Evolutionary conservation across 1,140 invertebrate species (phyloP).

Genomic region (Drosophila watanabei): DNA sequence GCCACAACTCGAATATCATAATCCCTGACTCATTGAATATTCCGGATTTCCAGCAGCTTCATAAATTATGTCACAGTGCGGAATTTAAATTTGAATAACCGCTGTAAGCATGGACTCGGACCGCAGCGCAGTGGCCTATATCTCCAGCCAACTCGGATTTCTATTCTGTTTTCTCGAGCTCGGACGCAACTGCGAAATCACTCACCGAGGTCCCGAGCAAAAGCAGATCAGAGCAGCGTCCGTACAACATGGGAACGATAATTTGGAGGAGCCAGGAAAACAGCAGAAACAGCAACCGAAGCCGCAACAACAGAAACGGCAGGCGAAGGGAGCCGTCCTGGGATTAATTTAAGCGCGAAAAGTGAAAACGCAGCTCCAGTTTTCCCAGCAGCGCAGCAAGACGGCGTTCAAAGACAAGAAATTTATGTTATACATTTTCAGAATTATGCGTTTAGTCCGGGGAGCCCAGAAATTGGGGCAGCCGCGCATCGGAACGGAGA

Average conservation of each 20-base stretch:
- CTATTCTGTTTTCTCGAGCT: neutral
- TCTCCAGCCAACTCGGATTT: slow-evolving; percentile 19
- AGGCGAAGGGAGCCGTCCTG: slow-evolving; percentile 47
- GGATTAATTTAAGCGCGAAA: slow-evolving; percentile 73
- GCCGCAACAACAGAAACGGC: slow-evolving; percentile 12
- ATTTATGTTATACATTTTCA: slow-evolving; percentile 67
- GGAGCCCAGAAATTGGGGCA: slow-evolving; percentile 53
- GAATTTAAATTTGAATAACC: slow-evolving; percentile 1
- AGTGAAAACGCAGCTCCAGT: slow-evolving; percentile 64
- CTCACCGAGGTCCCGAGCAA: slow-evolving; percentile 4
- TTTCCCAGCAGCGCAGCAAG: slow-evolving; percentile 23
- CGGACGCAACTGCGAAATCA: slow-evolving; percentile 24
- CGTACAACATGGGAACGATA: slow-evolving; percentile 71
- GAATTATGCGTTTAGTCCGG: slow-evolving; percentile 67
- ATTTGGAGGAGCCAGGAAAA: slow-evolving; percentile 45
- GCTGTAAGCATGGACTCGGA: neutral
- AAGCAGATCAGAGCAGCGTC: slow-evolving; percentile 33
- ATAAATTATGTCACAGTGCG: slow-evolving; percentile 10
- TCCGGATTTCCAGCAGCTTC: neutral
- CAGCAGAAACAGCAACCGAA: slow-evolving; percentile 15
- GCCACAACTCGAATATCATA: slow-evolving; percentile 4
- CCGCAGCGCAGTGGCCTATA: neutral
- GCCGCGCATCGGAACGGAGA: slow-evolving; percentile 10
- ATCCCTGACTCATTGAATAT: slow-evolving; percentile 5
- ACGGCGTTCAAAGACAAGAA: slow-evolving; percentile 54